Percentiles rank a stretch among this genome's conserved stretches.
These are phyloP conservation scores for Halictus ligatus DNA, from an alignment of 2,888 invertebrate species.

Conservation along the genomic window DNA sequence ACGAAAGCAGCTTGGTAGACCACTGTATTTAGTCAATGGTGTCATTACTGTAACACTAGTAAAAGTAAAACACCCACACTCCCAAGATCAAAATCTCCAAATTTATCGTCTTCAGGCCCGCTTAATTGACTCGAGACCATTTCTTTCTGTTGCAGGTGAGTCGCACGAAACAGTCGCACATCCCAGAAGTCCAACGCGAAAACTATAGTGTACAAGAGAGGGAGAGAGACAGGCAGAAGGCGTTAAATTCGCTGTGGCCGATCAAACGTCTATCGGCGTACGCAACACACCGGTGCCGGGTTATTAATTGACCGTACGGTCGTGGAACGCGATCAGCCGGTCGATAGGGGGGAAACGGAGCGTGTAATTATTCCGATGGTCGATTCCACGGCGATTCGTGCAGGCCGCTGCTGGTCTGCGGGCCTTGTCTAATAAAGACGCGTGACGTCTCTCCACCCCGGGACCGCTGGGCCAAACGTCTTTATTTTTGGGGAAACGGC, in stretches of 20 bases:
- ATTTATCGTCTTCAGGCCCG: background rate
- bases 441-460: slow-evolving; percentile 17
- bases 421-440: slow-evolving; percentile 39
- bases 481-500: slow-evolving; percentile 54
- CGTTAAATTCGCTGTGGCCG: slow-evolving; percentile 14
- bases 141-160: slow-evolving; percentile 37
- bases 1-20: too few species aligned
- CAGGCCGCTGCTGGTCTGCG: slow-evolving; percentile 21
- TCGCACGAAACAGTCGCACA: background rate
- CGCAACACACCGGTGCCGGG: slow-evolving; percentile 38
- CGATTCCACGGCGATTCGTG: slow-evolving; percentile 44
- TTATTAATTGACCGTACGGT: slow-evolving; percentile 51
- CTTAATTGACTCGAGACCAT: background rate
- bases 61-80: background rate
- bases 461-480: slow-evolving; percentile 34
- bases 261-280: slow-evolving; percentile 22
- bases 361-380: slow-evolving; percentile 65
- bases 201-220: background rate
- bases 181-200: background rate
- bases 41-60: too few species aligned
- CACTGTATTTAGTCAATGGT: too few species aligned
- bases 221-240: background rate
- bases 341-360: slow-evolving; percentile 48
- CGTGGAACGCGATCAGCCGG: slow-evolving; percentile 48
- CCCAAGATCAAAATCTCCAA: background rate